Evolutionary conservation across 2,113 vertebrate species (phyloP).

Genomic region (Rhadina sibilatrix): DNA sequence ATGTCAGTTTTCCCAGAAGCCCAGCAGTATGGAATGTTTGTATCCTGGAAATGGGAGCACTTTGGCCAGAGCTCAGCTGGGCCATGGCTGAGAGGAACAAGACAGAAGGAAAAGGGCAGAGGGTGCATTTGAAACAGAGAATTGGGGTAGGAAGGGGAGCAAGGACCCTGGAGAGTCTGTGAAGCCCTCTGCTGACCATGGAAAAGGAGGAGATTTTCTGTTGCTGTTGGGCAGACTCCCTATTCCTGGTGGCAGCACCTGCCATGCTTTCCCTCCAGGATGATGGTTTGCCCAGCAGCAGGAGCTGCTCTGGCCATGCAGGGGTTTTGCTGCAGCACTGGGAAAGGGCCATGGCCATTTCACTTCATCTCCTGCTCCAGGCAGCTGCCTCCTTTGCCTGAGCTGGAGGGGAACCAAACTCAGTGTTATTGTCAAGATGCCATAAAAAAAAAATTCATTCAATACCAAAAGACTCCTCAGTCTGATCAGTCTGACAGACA

Average conservation of each 20-base stretch:
- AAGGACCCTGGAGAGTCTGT: neutral
- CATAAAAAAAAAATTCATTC: neutral
- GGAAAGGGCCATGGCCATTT: neutral
- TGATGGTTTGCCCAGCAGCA: neutral
- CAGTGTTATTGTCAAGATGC: neutral
- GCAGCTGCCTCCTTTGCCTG: neutral
- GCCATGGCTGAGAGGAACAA: neutral
- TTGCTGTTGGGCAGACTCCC: neutral
- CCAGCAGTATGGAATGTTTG: neutral
- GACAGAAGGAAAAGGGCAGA: neutral
- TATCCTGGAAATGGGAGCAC: neutral
- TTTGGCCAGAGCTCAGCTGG: neutral
- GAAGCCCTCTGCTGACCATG: neutral
- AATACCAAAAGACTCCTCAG: neutral
- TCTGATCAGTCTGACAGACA: neutral
- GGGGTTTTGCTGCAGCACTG: neutral
- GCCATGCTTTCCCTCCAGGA: neutral
- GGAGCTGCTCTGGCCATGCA: neutral
- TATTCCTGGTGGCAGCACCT: accelerated
- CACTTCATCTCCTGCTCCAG: neutral
- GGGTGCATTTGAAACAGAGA: neutral
- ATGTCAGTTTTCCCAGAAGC: neutral
- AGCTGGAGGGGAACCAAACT: neutral
- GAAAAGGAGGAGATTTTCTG: neutral
- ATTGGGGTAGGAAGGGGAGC: neutral